phyloP scores from a whole-genome alignment of 1,140 invertebrate species.

The Liolophura sinensis region DNA sequence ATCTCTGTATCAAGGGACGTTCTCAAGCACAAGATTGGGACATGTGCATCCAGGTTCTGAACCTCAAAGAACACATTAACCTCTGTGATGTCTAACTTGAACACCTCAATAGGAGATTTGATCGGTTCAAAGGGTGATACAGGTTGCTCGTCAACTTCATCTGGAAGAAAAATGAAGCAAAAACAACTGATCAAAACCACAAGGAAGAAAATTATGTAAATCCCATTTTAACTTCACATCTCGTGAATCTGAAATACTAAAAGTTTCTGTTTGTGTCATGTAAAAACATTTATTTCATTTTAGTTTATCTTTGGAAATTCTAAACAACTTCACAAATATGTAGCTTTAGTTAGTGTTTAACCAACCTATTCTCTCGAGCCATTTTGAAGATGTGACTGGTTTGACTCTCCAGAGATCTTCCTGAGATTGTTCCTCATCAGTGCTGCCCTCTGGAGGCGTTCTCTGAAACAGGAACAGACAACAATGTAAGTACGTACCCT shows the following conservation, averaged over 20 bases:
- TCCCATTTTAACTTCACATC: not conserved
- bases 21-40: conserved; percentile 62
- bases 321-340: no score
- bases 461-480: no score
- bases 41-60: conserved; percentile 59
- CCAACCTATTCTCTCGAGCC: conserved; percentile 53
- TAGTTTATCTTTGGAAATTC: no score
- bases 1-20: conserved; percentile 65
- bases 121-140: conserved; percentile 6
- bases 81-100: conserved; percentile 62
- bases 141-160: not conserved
- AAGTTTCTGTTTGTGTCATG: not conserved
- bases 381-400: conserved; percentile 62
- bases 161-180: not conserved
- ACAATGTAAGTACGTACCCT: no score
- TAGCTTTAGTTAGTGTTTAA: not conserved
- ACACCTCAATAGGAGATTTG: conserved; percentile 60
- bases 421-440: conserved; percentile 1
- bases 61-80: conserved; percentile 66
- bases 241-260: not conserved
- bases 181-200: not conserved
- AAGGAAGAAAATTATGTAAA: not conserved
- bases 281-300: not conserved
- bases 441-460: no score
- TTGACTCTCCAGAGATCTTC: conserved; percentile 78